Conservation (phyloP, 2,797 vertebrate species). For the Ficedula albicollis region DNA sequence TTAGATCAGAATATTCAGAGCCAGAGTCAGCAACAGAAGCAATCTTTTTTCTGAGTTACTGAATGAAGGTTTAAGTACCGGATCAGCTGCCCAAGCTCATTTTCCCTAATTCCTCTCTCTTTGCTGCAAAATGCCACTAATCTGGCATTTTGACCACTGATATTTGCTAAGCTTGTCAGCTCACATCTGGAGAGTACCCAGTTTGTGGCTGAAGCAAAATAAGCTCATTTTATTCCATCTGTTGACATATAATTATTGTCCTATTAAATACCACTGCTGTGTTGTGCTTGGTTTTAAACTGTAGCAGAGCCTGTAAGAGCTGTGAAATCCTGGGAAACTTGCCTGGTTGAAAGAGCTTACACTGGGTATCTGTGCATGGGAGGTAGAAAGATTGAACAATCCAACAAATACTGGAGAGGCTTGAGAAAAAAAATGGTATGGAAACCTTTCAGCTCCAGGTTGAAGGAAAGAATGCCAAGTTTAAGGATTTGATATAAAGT, state of each 20-base stretch:
- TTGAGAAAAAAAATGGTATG: background rate
- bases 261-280: slow-evolving; percentile 53
- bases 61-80: background rate
- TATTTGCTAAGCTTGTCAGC: slow-evolving; percentile 55
- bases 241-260: slow-evolving; percentile 38
- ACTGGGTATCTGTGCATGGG: background rate
- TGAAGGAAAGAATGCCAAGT: background rate
- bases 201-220: slow-evolving; percentile 16
- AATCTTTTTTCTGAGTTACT: background rate
- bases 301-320: background rate
- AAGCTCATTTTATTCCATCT: slow-evolving; percentile 55
- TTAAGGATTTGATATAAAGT: background rate
- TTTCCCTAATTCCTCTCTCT: slow-evolving; percentile 27
- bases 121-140: slow-evolving; percentile 6
- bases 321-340: slow-evolving; percentile 44
- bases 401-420: background rate
- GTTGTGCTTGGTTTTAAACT: slow-evolving; percentile 51
- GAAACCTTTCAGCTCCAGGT: background rate
- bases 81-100: background rate
- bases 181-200: slow-evolving; percentile 33
- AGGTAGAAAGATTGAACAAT: background rate
- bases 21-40: background rate
- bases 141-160: background rate
- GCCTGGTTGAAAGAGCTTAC: background rate
- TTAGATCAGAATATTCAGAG: background rate